Conservation (phyloP, 2,888 invertebrate genomes). For the Scaeva pyrastri region DNA sequence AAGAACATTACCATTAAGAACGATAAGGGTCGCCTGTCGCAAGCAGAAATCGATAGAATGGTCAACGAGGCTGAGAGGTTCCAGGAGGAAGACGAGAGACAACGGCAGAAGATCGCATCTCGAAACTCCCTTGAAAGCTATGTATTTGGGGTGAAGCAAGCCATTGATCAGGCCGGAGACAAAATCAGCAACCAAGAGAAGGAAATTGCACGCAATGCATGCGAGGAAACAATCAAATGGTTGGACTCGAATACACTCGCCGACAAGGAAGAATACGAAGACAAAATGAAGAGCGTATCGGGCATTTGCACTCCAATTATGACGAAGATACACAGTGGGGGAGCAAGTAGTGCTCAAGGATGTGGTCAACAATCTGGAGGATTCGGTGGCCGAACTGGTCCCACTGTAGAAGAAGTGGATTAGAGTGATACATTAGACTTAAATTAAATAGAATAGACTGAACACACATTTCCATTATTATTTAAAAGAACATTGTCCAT, state of each 20-base stretch:
- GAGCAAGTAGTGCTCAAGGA: slow-evolving; percentile 49
- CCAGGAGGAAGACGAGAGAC: slow-evolving; percentile 88
- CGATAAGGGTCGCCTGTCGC: slow-evolving; percentile 90
- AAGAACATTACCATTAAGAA: slow-evolving; percentile 92
- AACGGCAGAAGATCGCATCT: slow-evolving; percentile 87
- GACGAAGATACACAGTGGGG: slow-evolving; percentile 76
- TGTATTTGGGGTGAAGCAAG: slow-evolving; percentile 88
- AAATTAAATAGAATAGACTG: slow-evolving; percentile 32
- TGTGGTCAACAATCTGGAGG: slow-evolving; percentile 86
- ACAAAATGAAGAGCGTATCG: slow-evolving; percentile 78
- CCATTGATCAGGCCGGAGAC: slow-evolving; percentile 86
- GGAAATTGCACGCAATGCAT: slow-evolving; percentile 87
- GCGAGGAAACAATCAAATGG: slow-evolving; percentile 88
- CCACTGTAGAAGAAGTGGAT: slow-evolving; percentile 77
- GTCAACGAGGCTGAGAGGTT: slow-evolving; percentile 88
- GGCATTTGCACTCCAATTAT: slow-evolving; percentile 80
- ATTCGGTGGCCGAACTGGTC: slow-evolving; percentile 84
- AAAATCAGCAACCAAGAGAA: slow-evolving; percentile 88
- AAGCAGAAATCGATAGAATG: slow-evolving; percentile 91
- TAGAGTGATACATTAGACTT: slow-evolving; percentile 36
- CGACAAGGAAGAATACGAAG: slow-evolving; percentile 89
- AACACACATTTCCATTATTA: background rate
- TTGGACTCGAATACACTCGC: slow-evolving; percentile 90
- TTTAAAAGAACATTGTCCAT: slow-evolving; percentile 14
- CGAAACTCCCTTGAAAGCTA: slow-evolving; percentile 89